Percentiles rank a stretch among this genome's conserved stretches.
These are phyloP conservation scores for Drosophila incognita DNA, from an alignment of 2,888 invertebrate genomes.

Conservation along the genomic window DNA sequence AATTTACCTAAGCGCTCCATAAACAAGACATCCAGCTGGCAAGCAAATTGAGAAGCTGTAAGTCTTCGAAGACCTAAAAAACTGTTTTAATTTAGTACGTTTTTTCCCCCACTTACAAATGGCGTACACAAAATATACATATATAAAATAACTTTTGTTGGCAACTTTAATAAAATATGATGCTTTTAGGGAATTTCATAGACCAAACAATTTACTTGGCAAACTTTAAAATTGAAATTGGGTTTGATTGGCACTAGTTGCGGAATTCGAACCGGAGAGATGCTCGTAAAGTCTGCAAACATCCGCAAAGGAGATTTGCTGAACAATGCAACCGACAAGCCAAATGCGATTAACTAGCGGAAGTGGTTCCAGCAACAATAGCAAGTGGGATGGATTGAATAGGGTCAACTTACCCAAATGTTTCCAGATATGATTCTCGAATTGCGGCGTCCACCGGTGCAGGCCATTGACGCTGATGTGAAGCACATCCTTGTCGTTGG, in stretches of 20 bases:
- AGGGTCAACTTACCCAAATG: conserved; percentile 82
- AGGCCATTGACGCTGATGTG: conserved; percentile 84
- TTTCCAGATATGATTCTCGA: conserved; percentile 85
- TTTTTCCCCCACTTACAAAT: neutral
- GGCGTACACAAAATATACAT: neutral
- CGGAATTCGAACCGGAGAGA: conserved; percentile 30
- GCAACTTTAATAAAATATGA: neutral
- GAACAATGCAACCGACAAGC: conserved; percentile 64
- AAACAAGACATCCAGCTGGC: neutral
- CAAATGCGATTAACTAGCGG: conserved; percentile 67
- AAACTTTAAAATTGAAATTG: conserved; percentile 36
- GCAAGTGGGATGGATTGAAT: too few species aligned
- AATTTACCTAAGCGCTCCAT: conserved; percentile 8
- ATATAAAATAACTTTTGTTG: neutral
- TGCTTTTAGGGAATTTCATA: neutral
- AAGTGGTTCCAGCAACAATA: conserved; percentile 28
- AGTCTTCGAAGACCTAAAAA: neutral
- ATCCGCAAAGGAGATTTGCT: conserved; percentile 34
- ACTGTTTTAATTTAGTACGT: neutral
- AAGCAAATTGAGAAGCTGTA: neutral
- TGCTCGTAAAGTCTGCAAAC: conserved; percentile 21
- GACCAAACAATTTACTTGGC: neutral
- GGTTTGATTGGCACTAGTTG: conserved; percentile 52
- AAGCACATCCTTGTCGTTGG: conserved; percentile 76
- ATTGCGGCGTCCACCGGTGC: conserved; percentile 84